These are phyloP conservation scores for Chloroceryle inda DNA, from an alignment of 2,797 vertebrate genomes.

Conservation along the genomic window DNA sequence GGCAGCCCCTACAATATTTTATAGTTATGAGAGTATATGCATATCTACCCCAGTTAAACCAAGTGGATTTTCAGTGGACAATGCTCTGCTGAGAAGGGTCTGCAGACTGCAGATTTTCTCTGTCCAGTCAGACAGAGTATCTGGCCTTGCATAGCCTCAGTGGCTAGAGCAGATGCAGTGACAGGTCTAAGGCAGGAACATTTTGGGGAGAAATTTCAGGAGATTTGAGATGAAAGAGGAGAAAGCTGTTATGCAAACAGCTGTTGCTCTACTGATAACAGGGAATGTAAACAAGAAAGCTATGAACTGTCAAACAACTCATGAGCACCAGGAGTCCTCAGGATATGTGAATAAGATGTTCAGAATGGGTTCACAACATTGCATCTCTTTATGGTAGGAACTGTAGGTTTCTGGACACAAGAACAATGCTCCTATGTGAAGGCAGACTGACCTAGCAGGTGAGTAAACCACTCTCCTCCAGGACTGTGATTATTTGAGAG, in stretches of 20 bases:
- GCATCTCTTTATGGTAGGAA: neutral
- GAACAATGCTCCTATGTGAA: neutral
- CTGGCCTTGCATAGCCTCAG: neutral
- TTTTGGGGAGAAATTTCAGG: neutral
- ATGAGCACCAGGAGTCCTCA: neutral
- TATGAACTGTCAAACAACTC: neutral
- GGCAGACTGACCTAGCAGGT: neutral
- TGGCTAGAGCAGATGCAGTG: neutral
- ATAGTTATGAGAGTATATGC: neutral
- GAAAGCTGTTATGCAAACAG: conserved; percentile 7
- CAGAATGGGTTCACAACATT: neutral
- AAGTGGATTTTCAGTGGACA: neutral
- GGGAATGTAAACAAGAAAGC: conserved; percentile 31
- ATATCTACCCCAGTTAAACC: neutral
- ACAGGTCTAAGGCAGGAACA: neutral
- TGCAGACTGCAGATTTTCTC: neutral
- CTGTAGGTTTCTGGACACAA: neutral
- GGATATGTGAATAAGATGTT: neutral
- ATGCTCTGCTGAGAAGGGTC: neutral
- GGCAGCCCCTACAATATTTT: neutral
- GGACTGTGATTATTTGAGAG: neutral
- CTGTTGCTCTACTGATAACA: conserved; percentile 29
- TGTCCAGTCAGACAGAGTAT: neutral
- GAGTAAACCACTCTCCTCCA: neutral
- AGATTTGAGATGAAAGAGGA: conserved; percentile 1